Evolutionary conservation across 1,140 invertebrate genomes (phyloP), one percentile per base, ranked within the genome.

Genomic region (Procambarus clarkii): DNA sequence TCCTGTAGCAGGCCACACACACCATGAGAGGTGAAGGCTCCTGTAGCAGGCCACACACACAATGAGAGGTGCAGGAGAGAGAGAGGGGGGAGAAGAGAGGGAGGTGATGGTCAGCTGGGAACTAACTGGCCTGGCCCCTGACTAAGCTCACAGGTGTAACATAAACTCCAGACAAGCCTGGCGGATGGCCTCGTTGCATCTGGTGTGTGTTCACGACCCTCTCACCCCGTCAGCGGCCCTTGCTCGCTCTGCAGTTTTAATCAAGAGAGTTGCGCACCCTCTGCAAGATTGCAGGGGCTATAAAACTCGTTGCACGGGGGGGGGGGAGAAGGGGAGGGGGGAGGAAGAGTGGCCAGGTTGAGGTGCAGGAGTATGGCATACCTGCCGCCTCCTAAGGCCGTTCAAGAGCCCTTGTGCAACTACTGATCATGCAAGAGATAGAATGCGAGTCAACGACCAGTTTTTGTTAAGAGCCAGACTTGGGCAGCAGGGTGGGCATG

Each of bases 401-500:
- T 74, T 74, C 69, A 74, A 74, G n/a, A 74, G 3, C n/a, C 69
- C 24, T 74, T 74, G n/a, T 74, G 69, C n/a, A 74, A 34, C n/a
- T 74, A 34, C n/a, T 74, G 69, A 74, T 74, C 69, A 74, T 74
- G 69, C 69, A 34, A 34, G 24, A 74, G n/a, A 74, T 74, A 74
- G 5, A 74, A 34, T 74, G 69, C n/a, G 18, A 71, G 69, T 24
- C 69, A 34, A 74, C 69, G 69, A 24, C 69, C 69, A 74, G 69
- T 74, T 74, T 74, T 74, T 74, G n/a, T 74, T 8, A 15, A 8
- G 1, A 24, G n/a, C 69, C 34, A n/a, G 24, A 24, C 8, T 24
- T n/a, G 69, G 69, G n/a, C 64, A n/a, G 11, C 18, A 69, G 69
- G 5, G 69, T 34, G 64, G 64, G 0, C n/a, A 64, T 11, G n/a